Percentiles rank a stretch among this genome's conserved stretches.
phyloP scores from a whole-genome alignment of 2,888 invertebrate genomes.

The Caenorhabditis becei region DNA sequence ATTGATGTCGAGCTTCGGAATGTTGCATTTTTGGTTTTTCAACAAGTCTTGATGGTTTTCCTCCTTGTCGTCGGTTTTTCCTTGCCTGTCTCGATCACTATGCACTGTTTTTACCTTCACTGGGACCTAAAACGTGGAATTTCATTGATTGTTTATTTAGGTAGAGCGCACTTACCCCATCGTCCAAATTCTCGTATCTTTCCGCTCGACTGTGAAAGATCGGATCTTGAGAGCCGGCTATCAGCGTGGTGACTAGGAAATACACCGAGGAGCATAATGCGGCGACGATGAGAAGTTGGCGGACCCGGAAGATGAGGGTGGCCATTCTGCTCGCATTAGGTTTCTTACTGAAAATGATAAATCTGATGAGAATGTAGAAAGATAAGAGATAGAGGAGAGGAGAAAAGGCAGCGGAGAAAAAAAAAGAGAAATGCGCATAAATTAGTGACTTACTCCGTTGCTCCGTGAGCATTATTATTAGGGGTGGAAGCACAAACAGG shows the following conservation, averaged over 20 bases:
- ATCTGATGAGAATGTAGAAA: neutral
- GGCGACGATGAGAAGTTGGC: conserved; percentile 44
- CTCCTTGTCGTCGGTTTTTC: neutral
- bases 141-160: neutral
- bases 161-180: neutral
- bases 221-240: conserved; percentile 19
- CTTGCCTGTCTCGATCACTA: conserved; percentile 44
- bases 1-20: conserved; percentile 78
- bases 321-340: conserved; percentile 36
- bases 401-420: neutral
- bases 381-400: neutral
- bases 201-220: conserved; percentile 23
- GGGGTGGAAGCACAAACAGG: conserved; percentile 23
- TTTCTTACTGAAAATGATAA: conserved; percentile 33
- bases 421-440: conserved; percentile 7
- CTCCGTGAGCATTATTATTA: too few relatives aligned
- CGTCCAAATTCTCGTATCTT: conserved; percentile 17
- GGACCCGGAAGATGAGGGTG: conserved; percentile 36
- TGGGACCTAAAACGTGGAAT: conserved; percentile 12
- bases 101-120: conserved; percentile 48
- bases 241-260: conserved; percentile 36
- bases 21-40: conserved; percentile 70
- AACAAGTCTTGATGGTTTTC: conserved; percentile 8
- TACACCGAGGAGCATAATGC: conserved; percentile 40
- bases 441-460: too few relatives aligned